Base-by-base conservation (phyloP, 2,113 vertebrate genomes). In the Dipodomys merriami region DNA sequence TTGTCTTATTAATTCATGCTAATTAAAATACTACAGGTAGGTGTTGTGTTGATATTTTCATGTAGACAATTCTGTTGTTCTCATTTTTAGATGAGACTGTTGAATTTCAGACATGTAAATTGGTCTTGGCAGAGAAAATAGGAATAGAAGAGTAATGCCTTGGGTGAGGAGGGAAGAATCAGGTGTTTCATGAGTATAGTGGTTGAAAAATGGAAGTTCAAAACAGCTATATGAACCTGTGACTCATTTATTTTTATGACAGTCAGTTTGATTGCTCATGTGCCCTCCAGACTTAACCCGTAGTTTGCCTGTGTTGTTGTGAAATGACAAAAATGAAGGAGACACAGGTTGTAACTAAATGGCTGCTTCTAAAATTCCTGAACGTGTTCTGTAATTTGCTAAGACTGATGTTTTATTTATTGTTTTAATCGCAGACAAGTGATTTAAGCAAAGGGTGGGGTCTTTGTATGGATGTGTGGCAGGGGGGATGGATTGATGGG, bases 11-110 rank as follows among this genome's bases (percentile, higher is more conserved):
- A 23, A 9, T 64, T 64, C 8, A 25, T 64, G 22, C 6, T 23
- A 64, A 20, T 23, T 23, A 57, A 76, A 29, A 82, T 78, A 29
- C 29, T 46, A n/a, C 18, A 78, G 27, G 15, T 33, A 25, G 4
- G 65, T 64, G 6, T n/a, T n/a, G n/a, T n/a, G n/a, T 82, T 88
- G 53, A 53, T 6, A 44, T 78, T 83, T 60, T 23, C 76, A 88
- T 7, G 6, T 76, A 86, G 25, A 8, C 12, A 25, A 33, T 93
- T 22, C 10, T 53, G 27, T 53, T 80, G 62, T 73, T 90, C 53
- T 49, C 16, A 81, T 68, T 67, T 90, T 77, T 33, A 33, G 30
- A 64, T 65, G 25, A 86, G 4, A n/a, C 86, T 64, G 72, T 13
- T 77, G 27, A 83, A 27, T 11, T 7, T 64, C n/a, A 81, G 5